phyloP scores from a whole-genome alignment of 2,888 invertebrate genomes.

The Agrotis puta region DNA sequence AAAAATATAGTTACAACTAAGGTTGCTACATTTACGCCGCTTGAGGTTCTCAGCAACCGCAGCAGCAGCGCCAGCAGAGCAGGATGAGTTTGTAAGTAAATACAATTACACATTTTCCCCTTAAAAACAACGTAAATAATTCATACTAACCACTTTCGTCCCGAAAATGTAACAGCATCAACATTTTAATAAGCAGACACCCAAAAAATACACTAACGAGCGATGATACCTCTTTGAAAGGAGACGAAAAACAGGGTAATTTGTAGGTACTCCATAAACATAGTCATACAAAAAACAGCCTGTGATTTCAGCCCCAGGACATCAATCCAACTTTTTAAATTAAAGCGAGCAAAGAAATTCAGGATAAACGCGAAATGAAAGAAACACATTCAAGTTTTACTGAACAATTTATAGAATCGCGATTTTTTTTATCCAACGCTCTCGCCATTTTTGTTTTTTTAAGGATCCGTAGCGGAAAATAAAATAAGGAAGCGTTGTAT shows the following conservation, averaged over 20 bases:
- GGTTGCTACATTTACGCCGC: no score
- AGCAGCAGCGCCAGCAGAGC: no score
- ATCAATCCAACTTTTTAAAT: conserved; percentile 89
- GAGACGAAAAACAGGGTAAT: conserved; percentile 61
- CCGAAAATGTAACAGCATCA: conserved; percentile 30
- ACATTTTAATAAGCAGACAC: conserved; percentile 9
- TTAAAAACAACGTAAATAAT: not conserved
- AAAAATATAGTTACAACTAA: no score
- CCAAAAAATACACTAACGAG: conserved; percentile 25
- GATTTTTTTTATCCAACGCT: conserved; percentile 44
- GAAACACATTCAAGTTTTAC: conserved; percentile 71
- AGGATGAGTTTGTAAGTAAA: no score
- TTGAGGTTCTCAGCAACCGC: no score
- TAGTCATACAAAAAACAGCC: conserved; percentile 67
- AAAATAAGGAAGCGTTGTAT: not conserved
- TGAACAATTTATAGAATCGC: conserved; percentile 64
- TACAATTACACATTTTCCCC: not conserved
- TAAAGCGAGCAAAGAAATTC: conserved; percentile 81
- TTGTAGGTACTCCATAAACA: conserved; percentile 72
- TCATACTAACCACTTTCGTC: not conserved
- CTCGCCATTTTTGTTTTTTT: conserved; percentile 26
- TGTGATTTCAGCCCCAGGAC: conserved; percentile 72
- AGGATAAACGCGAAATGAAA: conserved; percentile 72
- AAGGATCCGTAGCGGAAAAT: not conserved
- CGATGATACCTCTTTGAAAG: conserved; percentile 34